These are phyloP conservation scores for Dicrurus megarhynchus DNA, from an alignment of 2,113 vertebrate species.

Conservation along the genomic window DNA sequence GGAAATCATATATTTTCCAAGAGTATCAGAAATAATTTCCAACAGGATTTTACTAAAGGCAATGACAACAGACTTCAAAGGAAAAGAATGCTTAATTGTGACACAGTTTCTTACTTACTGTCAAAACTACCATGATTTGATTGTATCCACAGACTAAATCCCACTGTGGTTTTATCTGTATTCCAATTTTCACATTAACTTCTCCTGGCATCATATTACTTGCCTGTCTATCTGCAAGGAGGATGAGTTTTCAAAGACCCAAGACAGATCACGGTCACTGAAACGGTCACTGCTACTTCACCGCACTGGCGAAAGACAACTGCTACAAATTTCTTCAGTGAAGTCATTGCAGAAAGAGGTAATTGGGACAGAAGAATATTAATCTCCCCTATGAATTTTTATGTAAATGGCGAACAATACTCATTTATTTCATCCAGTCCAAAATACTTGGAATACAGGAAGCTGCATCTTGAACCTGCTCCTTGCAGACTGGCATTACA, in stretches of 20 bases:
- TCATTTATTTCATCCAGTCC: neutral
- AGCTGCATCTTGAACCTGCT: neutral
- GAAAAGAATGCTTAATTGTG: neutral
- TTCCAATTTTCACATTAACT: neutral
- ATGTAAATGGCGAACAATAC: neutral
- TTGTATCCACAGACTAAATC: neutral
- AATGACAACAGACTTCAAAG: neutral
- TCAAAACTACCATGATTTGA: neutral
- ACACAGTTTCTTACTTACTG: neutral
- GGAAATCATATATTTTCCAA: neutral
- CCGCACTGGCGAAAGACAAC: neutral
- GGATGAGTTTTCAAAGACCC: neutral
- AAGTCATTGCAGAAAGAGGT: neutral
- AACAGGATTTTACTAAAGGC: neutral
- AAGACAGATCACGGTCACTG: neutral
- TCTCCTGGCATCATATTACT: neutral
- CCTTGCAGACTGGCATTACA: neutral
- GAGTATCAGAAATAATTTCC: neutral
- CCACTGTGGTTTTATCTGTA: neutral
- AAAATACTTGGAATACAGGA: neutral
- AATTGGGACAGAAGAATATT: neutral
- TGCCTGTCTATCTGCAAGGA: neutral
- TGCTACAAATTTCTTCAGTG: neutral
- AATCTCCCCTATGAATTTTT: neutral
- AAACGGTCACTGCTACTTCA: neutral